phyloP scores from a whole-genome alignment of 2,113 vertebrate species.

The Crotalus tigris region DNA sequence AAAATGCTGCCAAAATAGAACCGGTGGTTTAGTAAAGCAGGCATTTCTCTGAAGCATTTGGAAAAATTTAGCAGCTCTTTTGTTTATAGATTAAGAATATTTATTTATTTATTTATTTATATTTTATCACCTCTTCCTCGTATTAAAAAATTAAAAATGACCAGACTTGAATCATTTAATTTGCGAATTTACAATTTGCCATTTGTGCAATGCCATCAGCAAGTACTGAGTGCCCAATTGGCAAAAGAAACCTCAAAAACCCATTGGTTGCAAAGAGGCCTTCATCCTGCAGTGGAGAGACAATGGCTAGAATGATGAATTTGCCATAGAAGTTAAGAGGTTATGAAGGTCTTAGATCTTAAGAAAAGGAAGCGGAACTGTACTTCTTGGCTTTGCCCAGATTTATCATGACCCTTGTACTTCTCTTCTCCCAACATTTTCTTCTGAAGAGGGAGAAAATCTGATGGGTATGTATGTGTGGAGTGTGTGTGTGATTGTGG shows the following conservation, averaged over 20 bases:
- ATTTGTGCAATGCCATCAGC: not conserved
- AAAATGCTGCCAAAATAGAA: not conserved
- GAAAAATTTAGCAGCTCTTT: not conserved
- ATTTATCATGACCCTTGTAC: not conserved
- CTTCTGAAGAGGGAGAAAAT: not conserved
- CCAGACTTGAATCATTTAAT: not conserved
- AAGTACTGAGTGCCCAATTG: not conserved
- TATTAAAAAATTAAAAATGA: not conserved
- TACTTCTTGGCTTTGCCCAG: not conserved
- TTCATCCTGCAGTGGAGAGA: not conserved
- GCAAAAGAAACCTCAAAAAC: not conserved
- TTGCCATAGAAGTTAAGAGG: not conserved
- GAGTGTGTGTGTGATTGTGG: not conserved
- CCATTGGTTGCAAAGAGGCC: not conserved
- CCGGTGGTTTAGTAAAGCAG: not conserved
- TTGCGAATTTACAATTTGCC: not conserved
- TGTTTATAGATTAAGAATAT: not conserved
- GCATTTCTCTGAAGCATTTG: not conserved
- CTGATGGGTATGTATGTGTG: not conserved
- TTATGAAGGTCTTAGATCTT: not conserved
- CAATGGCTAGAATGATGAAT: not conserved
- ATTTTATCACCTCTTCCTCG: not conserved
- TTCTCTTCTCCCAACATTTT: not conserved
- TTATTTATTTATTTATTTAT: too few relatives aligned
- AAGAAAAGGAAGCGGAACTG: not conserved